Percentiles rank a stretch among this genome's conserved stretches.
phyloP scores from a whole-genome alignment of 2,888 invertebrate species.

The Galerucella calmariensis region DNA sequence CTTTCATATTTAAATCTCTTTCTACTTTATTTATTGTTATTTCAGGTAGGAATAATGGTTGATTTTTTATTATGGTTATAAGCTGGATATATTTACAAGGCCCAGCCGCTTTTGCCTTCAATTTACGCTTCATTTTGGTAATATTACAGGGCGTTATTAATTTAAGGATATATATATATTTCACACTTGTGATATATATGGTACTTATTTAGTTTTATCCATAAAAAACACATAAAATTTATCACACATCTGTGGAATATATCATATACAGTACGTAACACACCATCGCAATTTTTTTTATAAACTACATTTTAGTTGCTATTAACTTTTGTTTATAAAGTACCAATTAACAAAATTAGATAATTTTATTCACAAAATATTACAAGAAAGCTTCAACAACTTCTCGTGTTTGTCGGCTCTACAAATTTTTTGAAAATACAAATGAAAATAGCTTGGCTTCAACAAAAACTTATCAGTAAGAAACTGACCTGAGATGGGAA shows the following conservation, averaged over 20 bases:
- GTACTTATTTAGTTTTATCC: neutral
- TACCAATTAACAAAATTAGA: no score
- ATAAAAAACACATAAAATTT: conserved; percentile 18
- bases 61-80: conserved; percentile 42
- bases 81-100: conserved; percentile 49
- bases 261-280: neutral
- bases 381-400: no score
- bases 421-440: no score
- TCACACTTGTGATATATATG: conserved; percentile 9
- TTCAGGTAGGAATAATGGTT: conserved; percentile 40
- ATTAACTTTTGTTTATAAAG: no score
- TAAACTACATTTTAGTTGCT: no score
- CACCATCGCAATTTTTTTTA: no score
- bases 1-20: conserved; percentile 52
- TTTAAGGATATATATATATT: conserved; percentile 23
- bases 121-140: conserved; percentile 26
- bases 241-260: conserved; percentile 9
- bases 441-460: no score
- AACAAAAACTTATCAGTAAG: no score
- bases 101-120: conserved; percentile 40
- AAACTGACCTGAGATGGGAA: no score
- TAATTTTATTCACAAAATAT: no score
- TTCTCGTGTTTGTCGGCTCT: no score
- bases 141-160: conserved; percentile 23
- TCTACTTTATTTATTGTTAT: conserved; percentile 48